Evolutionary conservation across 2,797 vertebrate genomes (phyloP), one percentile per base, ranked within the genome.

Genomic region (Parauchenoglanis punctatus): DNA sequence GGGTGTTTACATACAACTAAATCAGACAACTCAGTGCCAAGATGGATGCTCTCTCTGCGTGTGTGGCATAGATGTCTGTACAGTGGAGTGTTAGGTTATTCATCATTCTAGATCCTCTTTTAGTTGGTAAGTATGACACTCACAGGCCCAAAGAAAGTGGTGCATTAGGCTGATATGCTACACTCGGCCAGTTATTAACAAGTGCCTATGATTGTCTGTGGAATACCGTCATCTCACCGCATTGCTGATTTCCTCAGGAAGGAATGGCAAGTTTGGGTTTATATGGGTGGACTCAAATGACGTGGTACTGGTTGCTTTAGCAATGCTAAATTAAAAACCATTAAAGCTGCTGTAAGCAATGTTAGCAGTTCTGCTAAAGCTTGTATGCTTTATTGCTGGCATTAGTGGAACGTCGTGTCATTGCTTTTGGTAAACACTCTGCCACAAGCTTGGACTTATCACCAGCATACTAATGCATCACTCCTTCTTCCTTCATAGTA

Each of bases 141-240:
- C 3, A 5, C 35, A n/a, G n/a, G 28, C 73, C 49, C 54, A 31
- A 56, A 31, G 28, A 12, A 23, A 40, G 75, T 89, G 88, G 40
- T 61, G 76, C 87, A 58, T 83, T 76, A 87, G 87, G 25, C 87
- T 91, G 88, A 91, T 88, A 76, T 61, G 84, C 87, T 78, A 90
- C 86, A 86, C 86, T 88, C 88, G 89, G 89, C 87, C 89, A 88
- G 85, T 91, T 85, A 85, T 92, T 91, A 68, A 46, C 28, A 59
- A 25, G 61, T 86, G 72, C 86, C 84, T 88, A 25, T 56, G 40
- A 76, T 46, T 81, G 35, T 28, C 83, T 17, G 40, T 70, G 54
- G 59, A 87, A 58, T 72, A 75, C 72, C 63, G 65, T 81, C 28
- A 28, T 59, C 67, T 80, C 84, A 88, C 56, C 80, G 15, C 86